Evolutionary conservation across 2,797 vertebrate species (phyloP), one percentile per base, ranked within the genome.

Genomic region (Rhinella marina): DNA sequence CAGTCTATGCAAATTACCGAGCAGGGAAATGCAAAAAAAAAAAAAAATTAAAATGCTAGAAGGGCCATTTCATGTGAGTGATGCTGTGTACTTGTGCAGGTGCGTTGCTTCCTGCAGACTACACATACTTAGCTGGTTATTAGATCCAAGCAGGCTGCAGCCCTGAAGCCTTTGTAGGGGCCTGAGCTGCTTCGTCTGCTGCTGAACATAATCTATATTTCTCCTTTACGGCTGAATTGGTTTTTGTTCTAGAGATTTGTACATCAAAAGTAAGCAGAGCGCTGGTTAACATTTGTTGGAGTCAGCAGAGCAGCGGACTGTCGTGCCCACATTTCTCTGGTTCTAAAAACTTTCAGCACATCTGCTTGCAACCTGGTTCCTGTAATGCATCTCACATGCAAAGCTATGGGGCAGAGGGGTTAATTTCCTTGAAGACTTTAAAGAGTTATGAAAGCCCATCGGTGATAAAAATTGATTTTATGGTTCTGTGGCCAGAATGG

Each of bases 371-470:
- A 89, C 70, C 88, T 89, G 88, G 79, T 70, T 82, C 59, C 62
- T 89, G 88, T 89, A 82, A 85, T 85, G 70, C 54, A 57, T 81
- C 80, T 89, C 79, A 68, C 84, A 86, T 89, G 88, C 52, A 54
- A 82, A 78, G 70, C 85, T 86, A 82, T 75, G 68, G 79, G 80
- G 84, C 62, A 89, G 73, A 89, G 80, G 84, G 88, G 84, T 89
- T 89, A 86, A 89, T 89, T 89, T 89, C 84, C 84, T 82, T 89
- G 84, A 89, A 91, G 85, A 91, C 96, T 96, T 97, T 96, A 97
- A 95, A 96, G 96, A 94, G 89, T 90, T 90, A 90, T 90, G 90
- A 91, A 91, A 91, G 90, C 88, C 89, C 87, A 90, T 68, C 73
- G 91, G 90, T 90, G 90, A 90, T 91, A 91, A 91, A 91, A 90